These are phyloP conservation scores for Drosophila rufa DNA, from an alignment of 1,140 invertebrate species.

Conservation along the genomic window DNA sequence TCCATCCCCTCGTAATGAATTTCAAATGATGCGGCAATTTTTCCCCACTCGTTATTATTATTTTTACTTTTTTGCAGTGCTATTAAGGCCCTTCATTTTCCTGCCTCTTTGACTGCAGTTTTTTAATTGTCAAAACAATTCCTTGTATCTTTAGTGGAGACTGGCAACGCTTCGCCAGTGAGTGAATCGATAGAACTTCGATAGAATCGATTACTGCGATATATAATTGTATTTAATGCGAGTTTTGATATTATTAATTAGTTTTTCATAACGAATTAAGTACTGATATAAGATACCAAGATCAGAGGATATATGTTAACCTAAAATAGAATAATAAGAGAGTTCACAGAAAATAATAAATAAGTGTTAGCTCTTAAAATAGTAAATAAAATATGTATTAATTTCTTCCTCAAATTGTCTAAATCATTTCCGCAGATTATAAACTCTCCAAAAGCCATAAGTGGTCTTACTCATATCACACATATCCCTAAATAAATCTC, in stretches of 20 bases:
- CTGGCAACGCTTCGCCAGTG: background rate
- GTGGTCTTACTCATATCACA: too few species aligned
- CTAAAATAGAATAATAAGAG: too few species aligned
- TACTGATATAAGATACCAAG: background rate
- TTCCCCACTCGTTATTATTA: constrained; percentile 30
- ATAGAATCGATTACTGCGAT: background rate
- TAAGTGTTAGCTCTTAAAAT: too few species aligned
- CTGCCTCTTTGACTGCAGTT: constrained; percentile 53
- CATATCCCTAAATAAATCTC: background rate
- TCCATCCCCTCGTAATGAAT: constrained; percentile 65
- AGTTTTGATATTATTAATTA: background rate
- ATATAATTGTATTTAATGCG: background rate
- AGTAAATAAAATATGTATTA: too few species aligned
- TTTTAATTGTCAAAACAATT: constrained; percentile 78
- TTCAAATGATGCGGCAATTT: constrained; percentile 79
- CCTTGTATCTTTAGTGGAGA: background rate
- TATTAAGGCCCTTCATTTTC: constrained; percentile 58
- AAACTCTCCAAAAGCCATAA: too few species aligned
- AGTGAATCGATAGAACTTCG: background rate
- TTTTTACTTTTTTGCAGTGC: constrained; percentile 55
- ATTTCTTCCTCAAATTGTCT: too few species aligned
- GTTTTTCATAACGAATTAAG: too few species aligned
- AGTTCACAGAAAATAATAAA: background rate
- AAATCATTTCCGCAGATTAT: too few species aligned
- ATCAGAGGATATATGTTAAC: too few species aligned